Conservation (phyloP, 2,888 invertebrate species). For the Chelonus formosanus region DNA sequence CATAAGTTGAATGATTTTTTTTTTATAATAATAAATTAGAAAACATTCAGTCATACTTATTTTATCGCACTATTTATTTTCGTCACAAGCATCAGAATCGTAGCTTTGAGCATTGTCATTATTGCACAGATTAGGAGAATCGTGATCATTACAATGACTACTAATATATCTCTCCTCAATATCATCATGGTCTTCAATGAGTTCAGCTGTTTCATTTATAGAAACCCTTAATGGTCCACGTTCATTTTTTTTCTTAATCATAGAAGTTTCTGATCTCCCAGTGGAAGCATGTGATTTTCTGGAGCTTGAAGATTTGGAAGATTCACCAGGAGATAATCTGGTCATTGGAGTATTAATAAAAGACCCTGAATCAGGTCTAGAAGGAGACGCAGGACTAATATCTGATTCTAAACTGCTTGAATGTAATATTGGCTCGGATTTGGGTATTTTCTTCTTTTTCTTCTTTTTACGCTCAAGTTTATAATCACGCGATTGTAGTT, state of each 20-base stretch:
- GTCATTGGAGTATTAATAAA: conserved; percentile 53
- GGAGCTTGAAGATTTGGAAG: conserved; percentile 51
- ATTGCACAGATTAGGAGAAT: conserved; percentile 11
- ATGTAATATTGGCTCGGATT: conserved; percentile 35
- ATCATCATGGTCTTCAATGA: conserved; percentile 57
- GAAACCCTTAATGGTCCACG: conserved; percentile 62
- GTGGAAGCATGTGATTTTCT: conserved; percentile 48
- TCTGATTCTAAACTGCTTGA: conserved; percentile 55
- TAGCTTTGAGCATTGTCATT: conserved; percentile 8
- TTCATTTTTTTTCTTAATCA: conserved; percentile 57
- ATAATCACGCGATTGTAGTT: conserved; percentile 37
- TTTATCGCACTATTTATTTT: not conserved
- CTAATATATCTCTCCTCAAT: conserved; percentile 42
- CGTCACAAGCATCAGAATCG: not conserved
- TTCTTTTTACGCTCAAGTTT: conserved; percentile 45
- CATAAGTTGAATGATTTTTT: too few relatives aligned
- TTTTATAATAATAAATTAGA: too few relatives aligned
- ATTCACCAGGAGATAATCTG: conserved; percentile 45
- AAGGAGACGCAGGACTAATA: conserved; percentile 46
- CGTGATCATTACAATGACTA: conserved; percentile 31
- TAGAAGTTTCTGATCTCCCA: conserved; percentile 42
- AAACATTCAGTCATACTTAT: too few relatives aligned
- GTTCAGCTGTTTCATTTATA: conserved; percentile 65
- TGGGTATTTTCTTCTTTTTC: conserved; percentile 41
- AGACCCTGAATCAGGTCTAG: conserved; percentile 55